Conservation (phyloP, 2,797 vertebrate species). For the Thripadectes ignobilis region DNA sequence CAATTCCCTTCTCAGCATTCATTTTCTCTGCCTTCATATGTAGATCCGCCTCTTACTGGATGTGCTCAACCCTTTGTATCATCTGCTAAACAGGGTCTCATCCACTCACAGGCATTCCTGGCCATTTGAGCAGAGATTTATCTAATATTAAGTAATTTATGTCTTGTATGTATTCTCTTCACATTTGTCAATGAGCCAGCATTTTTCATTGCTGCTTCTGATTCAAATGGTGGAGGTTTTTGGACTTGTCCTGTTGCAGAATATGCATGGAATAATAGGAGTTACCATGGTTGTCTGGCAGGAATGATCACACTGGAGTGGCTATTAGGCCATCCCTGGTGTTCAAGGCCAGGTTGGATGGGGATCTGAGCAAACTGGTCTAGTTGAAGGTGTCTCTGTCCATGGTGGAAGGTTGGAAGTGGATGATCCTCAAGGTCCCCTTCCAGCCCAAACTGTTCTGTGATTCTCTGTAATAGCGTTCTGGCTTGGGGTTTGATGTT, state of each 20-base stretch:
- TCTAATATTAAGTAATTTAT: not conserved
- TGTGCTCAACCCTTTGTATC: not conserved
- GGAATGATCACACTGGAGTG: accelerated
- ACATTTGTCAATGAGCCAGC: accelerated
- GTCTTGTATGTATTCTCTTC: not conserved
- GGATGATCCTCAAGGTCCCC: not conserved
- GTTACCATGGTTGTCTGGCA: accelerated
- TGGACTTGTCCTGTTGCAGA: not conserved
- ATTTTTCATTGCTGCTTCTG: not conserved
- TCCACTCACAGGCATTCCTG: not conserved
- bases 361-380: not conserved
- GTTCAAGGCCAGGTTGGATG: not conserved
- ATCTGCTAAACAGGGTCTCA: not conserved
- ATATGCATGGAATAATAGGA: no score
- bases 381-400: not conserved
- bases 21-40: not conserved
- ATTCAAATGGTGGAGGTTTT: not conserved
- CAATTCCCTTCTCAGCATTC: not conserved
- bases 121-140: not conserved
- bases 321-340: not conserved
- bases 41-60: not conserved
- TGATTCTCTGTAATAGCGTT: not conserved
- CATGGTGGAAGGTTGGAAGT: not conserved
- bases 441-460: not conserved
- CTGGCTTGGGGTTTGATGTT: not conserved